Evolutionary conservation across 2,888 invertebrate genomes (phyloP), one percentile per base, ranked within the genome.

Genomic region (Pristionchus entomophagus): DNA sequence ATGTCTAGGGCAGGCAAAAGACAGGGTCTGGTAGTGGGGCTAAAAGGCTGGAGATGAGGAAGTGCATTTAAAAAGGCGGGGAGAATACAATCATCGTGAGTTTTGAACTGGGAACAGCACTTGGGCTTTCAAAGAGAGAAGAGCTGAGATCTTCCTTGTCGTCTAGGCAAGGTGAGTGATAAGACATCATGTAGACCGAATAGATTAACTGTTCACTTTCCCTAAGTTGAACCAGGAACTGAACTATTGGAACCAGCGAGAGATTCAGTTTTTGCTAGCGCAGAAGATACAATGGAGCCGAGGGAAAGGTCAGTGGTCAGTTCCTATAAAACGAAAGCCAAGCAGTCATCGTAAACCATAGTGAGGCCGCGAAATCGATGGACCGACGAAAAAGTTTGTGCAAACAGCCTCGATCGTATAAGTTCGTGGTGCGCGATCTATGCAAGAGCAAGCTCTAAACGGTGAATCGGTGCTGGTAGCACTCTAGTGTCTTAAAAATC

Each of bases 321-420:
- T 65, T 45, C 32, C 65, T 29, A 0, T 17, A 35, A 35, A 65
- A 19, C 65, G 65, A 35, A 65, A 65, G 65, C 65, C 59, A 3
- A 14, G 56, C 26, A 35, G 45, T 14, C 65, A 38, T 65, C 22
- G 65, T 65, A 65, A 65, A 65, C 65, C 59, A 59, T n/a, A n/a
- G 32, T 17, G 62, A 19, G 65, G 19, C 19, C n/a, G n/a, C 65
- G 65, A 65, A 65, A 65, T 65, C 32, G 35, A 65, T 65, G 65
- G 65, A 65, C 65, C 65, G 65, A n/a, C n/a, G n/a, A 65, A 65
- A 65, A 65, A 65, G 65, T 65, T 65, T 65, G 35, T 35, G 35
- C 32, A 65, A 32, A 65, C 45, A 45, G 32, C 62, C 12, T 12
- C 22, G 59, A 65, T 65, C 65, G 65, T 65, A 65, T 65, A 45